Evolutionary conservation across 2,888 invertebrate genomes (phyloP).

Genomic region (Synanthedon tipuliformis): DNA sequence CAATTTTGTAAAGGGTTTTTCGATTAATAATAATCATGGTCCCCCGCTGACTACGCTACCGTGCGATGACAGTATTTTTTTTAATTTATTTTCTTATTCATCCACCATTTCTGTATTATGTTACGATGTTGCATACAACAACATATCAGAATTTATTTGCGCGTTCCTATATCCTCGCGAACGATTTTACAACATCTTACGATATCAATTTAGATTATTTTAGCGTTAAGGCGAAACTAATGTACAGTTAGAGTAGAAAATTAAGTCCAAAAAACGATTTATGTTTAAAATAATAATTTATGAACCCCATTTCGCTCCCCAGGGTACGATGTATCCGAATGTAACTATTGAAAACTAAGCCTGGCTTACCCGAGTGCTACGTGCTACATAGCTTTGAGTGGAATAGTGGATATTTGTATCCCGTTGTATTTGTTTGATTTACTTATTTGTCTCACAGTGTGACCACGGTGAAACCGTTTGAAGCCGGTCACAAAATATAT

Average conservation of each 20-base stretch:
- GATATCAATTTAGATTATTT: constrained; percentile 70
- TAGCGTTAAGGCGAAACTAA: constrained; percentile 72
- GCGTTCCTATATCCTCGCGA: constrained; percentile 42
- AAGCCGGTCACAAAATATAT: constrained; percentile 53
- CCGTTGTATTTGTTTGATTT: constrained; percentile 26
- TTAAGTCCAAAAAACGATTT: constrained; percentile 64
- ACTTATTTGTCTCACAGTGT: constrained; percentile 29
- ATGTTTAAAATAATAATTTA: constrained; percentile 63
- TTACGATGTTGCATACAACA: constrained; percentile 10
- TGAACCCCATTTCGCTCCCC: constrained; percentile 51
- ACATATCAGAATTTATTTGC: constrained; percentile 61
- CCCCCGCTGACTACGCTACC: constrained; percentile 37
- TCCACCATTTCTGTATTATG: not conserved
- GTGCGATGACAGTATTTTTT: constrained; percentile 48
- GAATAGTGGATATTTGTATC: constrained; percentile 48
- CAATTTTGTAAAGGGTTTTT: constrained; percentile 37
- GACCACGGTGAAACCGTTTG: constrained; percentile 30
- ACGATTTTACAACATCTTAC: constrained; percentile 45
- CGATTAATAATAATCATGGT: constrained; percentile 43
- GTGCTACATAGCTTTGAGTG: constrained; percentile 56
- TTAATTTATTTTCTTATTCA: constrained; percentile 37
- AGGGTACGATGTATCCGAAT: constrained; percentile 57
- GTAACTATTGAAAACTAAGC: constrained; percentile 42
- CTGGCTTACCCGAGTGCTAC: constrained; percentile 45
- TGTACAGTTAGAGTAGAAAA: constrained; percentile 72